These are phyloP conservation scores for Diglossa cyanea DNA, from an alignment of 2,797 vertebrate species.

Conservation along the genomic window DNA sequence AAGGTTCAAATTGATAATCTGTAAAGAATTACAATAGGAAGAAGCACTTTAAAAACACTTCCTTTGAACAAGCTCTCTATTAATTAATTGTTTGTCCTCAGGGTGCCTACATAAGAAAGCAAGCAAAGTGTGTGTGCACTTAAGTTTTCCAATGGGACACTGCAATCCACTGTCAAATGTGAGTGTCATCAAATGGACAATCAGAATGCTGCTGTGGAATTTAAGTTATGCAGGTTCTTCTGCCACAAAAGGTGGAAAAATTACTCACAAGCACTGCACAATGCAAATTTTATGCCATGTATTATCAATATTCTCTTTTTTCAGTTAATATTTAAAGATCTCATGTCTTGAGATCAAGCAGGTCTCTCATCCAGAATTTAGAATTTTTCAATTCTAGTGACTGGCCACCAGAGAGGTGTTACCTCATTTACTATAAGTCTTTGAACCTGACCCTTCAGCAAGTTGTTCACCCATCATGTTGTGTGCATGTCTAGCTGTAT, in stretches of 20 bases:
- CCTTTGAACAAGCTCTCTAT: slow-evolving; percentile 13
- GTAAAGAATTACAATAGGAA: slow-evolving; percentile 19
- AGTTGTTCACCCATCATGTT: not conserved
- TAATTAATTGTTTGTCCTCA: slow-evolving; percentile 43
- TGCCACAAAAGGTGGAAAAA: not conserved
- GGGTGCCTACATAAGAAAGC: not conserved
- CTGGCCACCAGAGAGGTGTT: not conserved
- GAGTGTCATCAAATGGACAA: not conserved
- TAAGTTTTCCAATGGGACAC: not conserved
- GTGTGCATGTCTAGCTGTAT: not conserved
- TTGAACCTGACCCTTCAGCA: not conserved
- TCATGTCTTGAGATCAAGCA: not conserved
- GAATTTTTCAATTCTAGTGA: not conserved
- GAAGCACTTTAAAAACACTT: slow-evolving; percentile 32
- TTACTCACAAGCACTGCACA: not conserved
- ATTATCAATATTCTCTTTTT: not conserved
- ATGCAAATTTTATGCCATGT: not conserved
- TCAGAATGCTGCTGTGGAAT: not conserved
- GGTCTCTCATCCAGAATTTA: not conserved
- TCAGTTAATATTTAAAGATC: not conserved
- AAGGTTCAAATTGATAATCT: slow-evolving; percentile 20
- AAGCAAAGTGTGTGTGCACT: not conserved
- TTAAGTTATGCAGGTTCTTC: not conserved
- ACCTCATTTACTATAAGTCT: accelerated
- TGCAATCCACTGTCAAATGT: not conserved